Percentiles rank a stretch among this genome's conserved stretches.
Conservation (phyloP, 2,797 vertebrate species). For the Melanotaenia maccullochi region DNA sequence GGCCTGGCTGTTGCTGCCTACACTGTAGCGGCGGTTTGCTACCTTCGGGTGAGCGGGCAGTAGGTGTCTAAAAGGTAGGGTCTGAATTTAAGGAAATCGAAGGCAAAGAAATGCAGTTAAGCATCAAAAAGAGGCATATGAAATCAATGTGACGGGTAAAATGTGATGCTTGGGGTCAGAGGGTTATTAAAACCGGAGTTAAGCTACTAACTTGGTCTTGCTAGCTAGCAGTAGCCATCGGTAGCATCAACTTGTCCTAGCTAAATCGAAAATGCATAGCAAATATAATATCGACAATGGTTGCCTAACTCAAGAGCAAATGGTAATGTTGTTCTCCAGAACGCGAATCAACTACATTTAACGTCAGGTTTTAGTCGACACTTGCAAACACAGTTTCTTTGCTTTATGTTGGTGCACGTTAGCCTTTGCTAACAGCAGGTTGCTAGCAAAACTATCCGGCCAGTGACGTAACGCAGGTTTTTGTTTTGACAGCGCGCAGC, state of each 20-base stretch:
- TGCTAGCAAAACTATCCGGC: constrained; percentile 70
- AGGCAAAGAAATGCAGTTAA: constrained; percentile 5
- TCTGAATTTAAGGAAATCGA: constrained; percentile 23
- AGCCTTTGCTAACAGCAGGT: constrained; percentile 61
- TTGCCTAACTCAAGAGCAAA: not conserved
- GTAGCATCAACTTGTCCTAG: constrained; percentile 57
- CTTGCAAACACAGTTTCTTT: constrained; percentile 22
- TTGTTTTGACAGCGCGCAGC: constrained; percentile 79
- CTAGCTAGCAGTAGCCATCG: constrained; percentile 72
- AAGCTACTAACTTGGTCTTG: constrained; percentile 47
- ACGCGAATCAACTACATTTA: not conserved
- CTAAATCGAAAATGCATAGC: constrained; percentile 51
- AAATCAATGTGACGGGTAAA: not conserved
- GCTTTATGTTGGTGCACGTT: constrained; percentile 51
- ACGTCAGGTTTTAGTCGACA: not conserved
- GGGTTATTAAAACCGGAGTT: constrained; percentile 29
- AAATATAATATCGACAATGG: constrained; percentile 12
- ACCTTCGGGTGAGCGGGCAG: constrained; percentile 79
- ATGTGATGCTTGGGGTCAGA: not conserved
- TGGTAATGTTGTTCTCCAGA: not conserved
- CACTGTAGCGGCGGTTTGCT: constrained; percentile 77
- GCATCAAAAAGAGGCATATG: not conserved
- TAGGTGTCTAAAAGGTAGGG: constrained; percentile 61
- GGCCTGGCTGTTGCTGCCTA: constrained; percentile 76
- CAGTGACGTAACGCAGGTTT: constrained; percentile 77